Evolutionary conservation across 2,797 vertebrate genomes (phyloP).

Genomic region (Gastrophryne carolinensis): DNA sequence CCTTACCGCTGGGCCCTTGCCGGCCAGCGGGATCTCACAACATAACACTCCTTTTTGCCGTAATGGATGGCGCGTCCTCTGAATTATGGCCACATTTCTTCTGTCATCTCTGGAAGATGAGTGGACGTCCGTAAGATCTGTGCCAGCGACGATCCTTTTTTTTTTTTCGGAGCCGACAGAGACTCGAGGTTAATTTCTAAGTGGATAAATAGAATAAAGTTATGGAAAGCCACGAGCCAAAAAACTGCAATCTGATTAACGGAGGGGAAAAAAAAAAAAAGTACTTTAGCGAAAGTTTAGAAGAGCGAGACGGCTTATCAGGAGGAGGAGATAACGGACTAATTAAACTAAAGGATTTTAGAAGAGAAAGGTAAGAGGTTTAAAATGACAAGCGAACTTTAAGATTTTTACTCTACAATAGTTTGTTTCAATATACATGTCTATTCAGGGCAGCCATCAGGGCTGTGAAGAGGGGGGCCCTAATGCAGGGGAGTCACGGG

Average conservation of each 20-base stretch:
- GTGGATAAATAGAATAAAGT: not conserved
- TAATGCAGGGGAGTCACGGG: no score
- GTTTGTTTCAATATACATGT: no score
- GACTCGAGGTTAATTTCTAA: constrained; percentile 32
- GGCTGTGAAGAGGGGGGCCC: no score
- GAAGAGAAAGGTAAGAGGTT: not conserved
- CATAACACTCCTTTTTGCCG: not conserved
- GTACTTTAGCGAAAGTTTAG: not conserved
- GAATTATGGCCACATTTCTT: constrained; percentile 26
- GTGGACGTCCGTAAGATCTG: constrained; percentile 6
- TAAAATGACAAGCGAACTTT: no score
- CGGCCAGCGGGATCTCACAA: not conserved
- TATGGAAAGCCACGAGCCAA: not conserved
- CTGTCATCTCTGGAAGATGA: not conserved
- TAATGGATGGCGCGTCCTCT: constrained; percentile 26
- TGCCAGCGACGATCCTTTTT: not conserved
- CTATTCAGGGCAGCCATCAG: no score
- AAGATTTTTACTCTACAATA: no score
- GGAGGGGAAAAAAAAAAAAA: not conserved
- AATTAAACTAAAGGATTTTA: constrained; percentile 5
- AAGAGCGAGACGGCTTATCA: not conserved
- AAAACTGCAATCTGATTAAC: not conserved
- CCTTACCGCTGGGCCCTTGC: not conserved
- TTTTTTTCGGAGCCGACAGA: not conserved
- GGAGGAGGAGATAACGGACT: not conserved